phyloP scores from a whole-genome alignment of 2,888 invertebrate genomes.

The Teleiodes luculella region DNA sequence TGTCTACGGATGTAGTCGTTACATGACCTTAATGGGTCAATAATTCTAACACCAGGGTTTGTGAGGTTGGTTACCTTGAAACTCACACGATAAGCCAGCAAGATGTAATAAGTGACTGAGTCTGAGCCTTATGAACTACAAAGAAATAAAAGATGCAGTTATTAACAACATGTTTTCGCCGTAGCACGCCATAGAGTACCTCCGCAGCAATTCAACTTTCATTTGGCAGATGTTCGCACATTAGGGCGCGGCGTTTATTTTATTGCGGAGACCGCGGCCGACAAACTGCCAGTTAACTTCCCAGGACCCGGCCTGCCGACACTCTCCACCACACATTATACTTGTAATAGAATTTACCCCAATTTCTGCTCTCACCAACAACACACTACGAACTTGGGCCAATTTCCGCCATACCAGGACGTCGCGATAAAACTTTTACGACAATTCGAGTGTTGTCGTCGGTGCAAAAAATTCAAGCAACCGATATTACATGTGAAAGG shows the following conservation, averaged over 20 bases:
- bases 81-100: too few species aligned
- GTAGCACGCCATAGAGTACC: too few species aligned
- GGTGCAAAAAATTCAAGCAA: not conserved
- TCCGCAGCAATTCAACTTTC: not conserved
- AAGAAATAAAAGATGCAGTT: too few species aligned
- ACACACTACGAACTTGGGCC: not conserved
- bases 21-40: too few species aligned
- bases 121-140: too few species aligned
- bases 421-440: not conserved
- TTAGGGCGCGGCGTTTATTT: conserved; percentile 12
- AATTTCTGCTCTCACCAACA: not conserved
- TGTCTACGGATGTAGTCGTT: too few species aligned
- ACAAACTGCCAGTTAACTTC: conserved; percentile 12
- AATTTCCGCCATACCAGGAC: not conserved
- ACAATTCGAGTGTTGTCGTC: not conserved
- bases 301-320: not conserved
- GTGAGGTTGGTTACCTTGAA: too few species aligned
- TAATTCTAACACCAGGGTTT: too few species aligned
- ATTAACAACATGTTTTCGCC: not conserved
- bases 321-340: not conserved
- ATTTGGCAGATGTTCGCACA: conserved; percentile 8
- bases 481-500: too few species aligned
- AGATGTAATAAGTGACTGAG: too few species aligned
- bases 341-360: conserved; percentile 11
- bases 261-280: conserved; percentile 3